Evolutionary conservation across 2,888 invertebrate genomes (phyloP).

Genomic region (Stramonita haemastoma): DNA sequence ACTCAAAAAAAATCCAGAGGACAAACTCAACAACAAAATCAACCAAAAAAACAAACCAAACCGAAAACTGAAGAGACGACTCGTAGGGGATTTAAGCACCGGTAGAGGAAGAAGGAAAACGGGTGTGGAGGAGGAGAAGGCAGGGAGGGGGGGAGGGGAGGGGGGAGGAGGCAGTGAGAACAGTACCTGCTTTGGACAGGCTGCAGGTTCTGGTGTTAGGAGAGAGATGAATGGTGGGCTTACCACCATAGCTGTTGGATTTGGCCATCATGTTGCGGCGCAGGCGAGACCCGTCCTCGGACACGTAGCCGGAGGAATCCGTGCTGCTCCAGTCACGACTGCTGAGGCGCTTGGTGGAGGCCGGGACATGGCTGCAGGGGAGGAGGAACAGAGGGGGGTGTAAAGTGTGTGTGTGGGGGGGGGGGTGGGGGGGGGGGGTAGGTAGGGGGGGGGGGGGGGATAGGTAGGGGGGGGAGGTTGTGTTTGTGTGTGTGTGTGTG

Average conservation of each 20-base stretch:
- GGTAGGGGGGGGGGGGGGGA: too few relatives aligned
- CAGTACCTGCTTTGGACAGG: constrained; percentile 62
- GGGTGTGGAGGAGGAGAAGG: neutral
- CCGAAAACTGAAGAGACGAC: too few relatives aligned
- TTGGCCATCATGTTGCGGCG: constrained; percentile 80
- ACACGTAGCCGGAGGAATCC: constrained; percentile 78
- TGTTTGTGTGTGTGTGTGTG: too few relatives aligned
- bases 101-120: too few relatives aligned
- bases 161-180: neutral
- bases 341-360: constrained; percentile 47
- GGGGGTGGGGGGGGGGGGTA: too few relatives aligned
- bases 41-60: too few relatives aligned
- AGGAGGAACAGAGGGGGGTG: neutral
- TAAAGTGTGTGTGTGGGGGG: too few relatives aligned
- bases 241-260: constrained; percentile 90
- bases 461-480: too few relatives aligned
- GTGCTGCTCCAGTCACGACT: constrained; percentile 79
- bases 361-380: neutral
- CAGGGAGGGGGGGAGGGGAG: neutral
- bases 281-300: constrained; percentile 72
- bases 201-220: constrained; percentile 50
- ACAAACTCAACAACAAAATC: too few relatives aligned
- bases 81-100: too few relatives aligned
- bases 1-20: too few relatives aligned
- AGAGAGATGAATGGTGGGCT: constrained; percentile 32